A percentile compares a stretch with the other conserved stretches of the same genome.
phyloP scores from a whole-genome alignment of 1,140 invertebrate genomes.

The Brachionus rubens region DNA sequence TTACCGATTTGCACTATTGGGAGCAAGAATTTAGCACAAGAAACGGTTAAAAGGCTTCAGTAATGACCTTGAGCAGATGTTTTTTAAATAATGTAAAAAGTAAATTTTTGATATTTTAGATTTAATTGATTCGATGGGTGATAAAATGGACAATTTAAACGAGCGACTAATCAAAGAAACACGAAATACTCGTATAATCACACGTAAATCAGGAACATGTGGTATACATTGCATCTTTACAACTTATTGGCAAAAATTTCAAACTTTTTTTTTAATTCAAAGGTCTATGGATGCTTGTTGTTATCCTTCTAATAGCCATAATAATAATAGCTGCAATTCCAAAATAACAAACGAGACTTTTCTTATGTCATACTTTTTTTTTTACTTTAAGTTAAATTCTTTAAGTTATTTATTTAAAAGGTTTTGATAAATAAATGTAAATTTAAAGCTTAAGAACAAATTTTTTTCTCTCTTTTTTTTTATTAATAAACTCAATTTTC shows the following conservation, averaged over 20 bases:
- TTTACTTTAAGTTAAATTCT: background rate
- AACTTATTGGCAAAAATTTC: background rate
- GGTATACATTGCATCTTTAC: background rate
- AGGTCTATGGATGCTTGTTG: constrained; percentile 33
- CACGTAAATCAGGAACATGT: constrained; percentile 28
- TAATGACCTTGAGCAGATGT: too few relatives aligned
- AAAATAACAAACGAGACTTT: background rate
- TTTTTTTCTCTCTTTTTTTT: too few relatives aligned
- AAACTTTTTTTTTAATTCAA: background rate
- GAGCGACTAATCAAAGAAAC: constrained; percentile 38
- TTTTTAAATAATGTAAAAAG: too few relatives aligned
- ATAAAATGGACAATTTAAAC: constrained; percentile 43
- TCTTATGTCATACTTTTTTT: constrained; percentile 5
- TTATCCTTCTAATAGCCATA: constrained; percentile 25
- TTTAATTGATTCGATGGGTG: constrained; percentile 41
- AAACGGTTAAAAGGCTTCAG: too few relatives aligned
- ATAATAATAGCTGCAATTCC: constrained; percentile 38
- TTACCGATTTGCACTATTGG: too few relatives aligned
- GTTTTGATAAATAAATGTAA: too few relatives aligned
- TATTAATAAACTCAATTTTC: too few relatives aligned
- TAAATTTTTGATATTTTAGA: constrained; percentile 12
- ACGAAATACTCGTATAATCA: constrained; percentile 4
- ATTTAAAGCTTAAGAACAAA: too few relatives aligned
- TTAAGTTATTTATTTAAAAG: too few relatives aligned
- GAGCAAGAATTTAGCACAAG: too few relatives aligned